phyloP scores from a whole-genome alignment of 2,888 invertebrate genomes.

The Metacarcinus magister region DNA sequence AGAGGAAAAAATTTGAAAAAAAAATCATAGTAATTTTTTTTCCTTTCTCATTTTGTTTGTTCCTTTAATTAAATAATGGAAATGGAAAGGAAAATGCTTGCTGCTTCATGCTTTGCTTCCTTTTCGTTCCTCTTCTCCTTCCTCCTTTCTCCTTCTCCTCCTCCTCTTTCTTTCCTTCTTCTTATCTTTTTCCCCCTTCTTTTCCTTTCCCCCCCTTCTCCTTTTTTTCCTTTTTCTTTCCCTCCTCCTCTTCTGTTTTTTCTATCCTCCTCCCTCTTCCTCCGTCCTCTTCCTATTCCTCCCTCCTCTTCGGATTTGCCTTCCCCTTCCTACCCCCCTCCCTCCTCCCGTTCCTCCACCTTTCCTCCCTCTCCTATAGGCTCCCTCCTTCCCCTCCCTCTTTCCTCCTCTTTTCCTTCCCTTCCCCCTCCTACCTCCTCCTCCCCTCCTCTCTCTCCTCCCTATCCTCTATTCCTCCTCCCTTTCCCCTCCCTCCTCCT shows the following conservation, averaged over 20 bases:
- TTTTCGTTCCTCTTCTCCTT: neutral
- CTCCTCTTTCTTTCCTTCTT: neutral
- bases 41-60: too few relatives aligned
- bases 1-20: too few relatives aligned
- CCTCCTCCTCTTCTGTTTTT: neutral
- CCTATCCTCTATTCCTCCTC: too few relatives aligned
- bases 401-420: neutral
- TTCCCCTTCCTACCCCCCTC: neutral
- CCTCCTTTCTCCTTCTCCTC: neutral
- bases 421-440: too few relatives aligned
- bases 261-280: neutral
- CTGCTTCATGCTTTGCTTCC: neutral
- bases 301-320: neutral
- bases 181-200: neutral
- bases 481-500: too few relatives aligned
- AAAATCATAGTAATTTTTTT: too few relatives aligned
- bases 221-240: neutral
- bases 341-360: neutral
- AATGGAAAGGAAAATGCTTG: too few relatives aligned
- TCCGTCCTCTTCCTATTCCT: neutral
- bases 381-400: neutral
- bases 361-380: neutral
- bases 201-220: neutral
- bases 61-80: too few relatives aligned
- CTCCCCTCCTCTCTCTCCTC: too few relatives aligned